Conservation (phyloP, 2,888 invertebrate species). For the Drosophila melanosoma region DNA sequence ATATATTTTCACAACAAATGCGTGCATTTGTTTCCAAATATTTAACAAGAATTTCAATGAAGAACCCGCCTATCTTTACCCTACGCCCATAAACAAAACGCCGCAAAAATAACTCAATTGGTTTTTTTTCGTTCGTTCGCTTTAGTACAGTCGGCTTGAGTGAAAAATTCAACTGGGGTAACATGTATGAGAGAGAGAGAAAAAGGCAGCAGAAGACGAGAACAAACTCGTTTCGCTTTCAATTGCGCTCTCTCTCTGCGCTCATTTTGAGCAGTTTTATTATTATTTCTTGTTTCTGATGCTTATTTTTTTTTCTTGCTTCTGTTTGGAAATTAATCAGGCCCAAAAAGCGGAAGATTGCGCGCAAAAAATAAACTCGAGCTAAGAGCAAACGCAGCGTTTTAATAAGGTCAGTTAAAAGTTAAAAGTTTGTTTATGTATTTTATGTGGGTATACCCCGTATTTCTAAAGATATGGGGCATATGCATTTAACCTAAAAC, state of each 20-base stretch:
- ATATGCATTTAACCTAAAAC: not conserved
- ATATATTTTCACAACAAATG: slow-evolving; percentile 2
- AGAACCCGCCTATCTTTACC: slow-evolving; percentile 50
- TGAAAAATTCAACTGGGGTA: slow-evolving; percentile 40
- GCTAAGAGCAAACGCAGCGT: slow-evolving; percentile 40
- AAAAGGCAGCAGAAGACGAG: slow-evolving; percentile 10
- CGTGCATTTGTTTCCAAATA: slow-evolving; percentile 16
- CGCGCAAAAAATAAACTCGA: slow-evolving; percentile 67
- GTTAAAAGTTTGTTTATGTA: not conserved
- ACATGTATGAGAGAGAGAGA: slow-evolving; percentile 18
- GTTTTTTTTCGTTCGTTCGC: slow-evolving; percentile 59
- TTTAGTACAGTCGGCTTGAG: slow-evolving; percentile 80
- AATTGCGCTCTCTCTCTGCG: slow-evolving; percentile 6
- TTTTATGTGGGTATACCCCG: slow-evolving; percentile 1
- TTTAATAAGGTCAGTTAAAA: slow-evolving; percentile 57
- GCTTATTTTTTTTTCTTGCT: slow-evolving; percentile 49
- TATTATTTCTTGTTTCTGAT: slow-evolving; percentile 30
- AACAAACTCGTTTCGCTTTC: slow-evolving; percentile 54
- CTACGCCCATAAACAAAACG: slow-evolving; percentile 79
- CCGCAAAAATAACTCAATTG: slow-evolving; percentile 64
- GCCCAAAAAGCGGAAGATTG: slow-evolving; percentile 50
- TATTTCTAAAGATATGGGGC: not conserved
- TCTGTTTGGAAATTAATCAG: slow-evolving; percentile 76
- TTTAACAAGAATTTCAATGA: slow-evolving; percentile 25
- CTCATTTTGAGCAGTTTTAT: slow-evolving; percentile 52